Evolutionary conservation across 2,113 vertebrate species (phyloP), one percentile per base, ranked within the genome.

Genomic region (Epinephelus cyanopodus): DNA sequence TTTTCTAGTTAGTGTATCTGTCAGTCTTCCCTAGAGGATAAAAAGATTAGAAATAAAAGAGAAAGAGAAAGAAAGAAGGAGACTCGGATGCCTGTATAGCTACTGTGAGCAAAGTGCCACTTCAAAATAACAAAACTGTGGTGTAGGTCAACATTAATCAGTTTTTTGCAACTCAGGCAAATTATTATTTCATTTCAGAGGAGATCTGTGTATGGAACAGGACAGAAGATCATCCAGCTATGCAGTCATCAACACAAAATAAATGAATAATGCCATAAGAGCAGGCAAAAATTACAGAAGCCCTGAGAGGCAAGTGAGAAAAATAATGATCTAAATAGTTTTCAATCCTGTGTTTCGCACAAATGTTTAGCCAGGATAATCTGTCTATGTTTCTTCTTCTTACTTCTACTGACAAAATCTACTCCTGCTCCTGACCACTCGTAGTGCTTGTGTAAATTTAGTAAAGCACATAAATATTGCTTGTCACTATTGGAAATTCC

Each of bases 1-100:
- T 65, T 0, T 69, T 80, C 62, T 57, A 19, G 21, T 78, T 63
- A 42, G 6, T 53, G 29, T 33, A 21, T 57, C 81, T 64, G 81
- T 64, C 23, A 39, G 21, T 61, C 74, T 29, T 47, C 25, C 39
- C 48, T 48, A 25, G n/a, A 18, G 9, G 42, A 62, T 57, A 48
- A 39, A 79, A 45, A 18, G 14, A n/a, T 47, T 37, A 37, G 37
- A 21, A 58, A 33, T 11, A 19, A 6, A 13, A 25, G 50, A 61
- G 42, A n/a, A 57, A 60, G 18, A 45, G 45, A 29, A 13, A 23
- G 19, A 80, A 19, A 74, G 23, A 29, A 6, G 11, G 14, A 13
- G 27, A 13, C 0, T 0, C 0, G 3, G 3, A 19, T 23, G 57
- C 18, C 11, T 47, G n/a, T 33, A 14, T 8, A 33, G n/a, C 17